Conservation (phyloP, 2,113 vertebrate species). For the Catharus fuscescens region DNA sequence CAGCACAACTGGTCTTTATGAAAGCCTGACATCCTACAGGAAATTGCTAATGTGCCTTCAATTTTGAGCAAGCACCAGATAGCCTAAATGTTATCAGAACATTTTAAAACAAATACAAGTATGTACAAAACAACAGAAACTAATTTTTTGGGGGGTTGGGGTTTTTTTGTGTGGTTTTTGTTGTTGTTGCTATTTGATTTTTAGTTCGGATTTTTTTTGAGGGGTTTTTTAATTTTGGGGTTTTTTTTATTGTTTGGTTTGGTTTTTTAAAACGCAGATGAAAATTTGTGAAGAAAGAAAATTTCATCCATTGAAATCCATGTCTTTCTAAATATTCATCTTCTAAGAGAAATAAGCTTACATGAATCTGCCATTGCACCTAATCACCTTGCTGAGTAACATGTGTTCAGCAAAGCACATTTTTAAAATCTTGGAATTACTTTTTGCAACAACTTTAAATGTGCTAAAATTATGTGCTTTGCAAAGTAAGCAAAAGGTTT, state of each 20-base stretch:
- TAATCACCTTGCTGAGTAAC: background rate
- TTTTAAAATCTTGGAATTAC: background rate
- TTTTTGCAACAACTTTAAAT: background rate
- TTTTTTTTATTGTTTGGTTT: too few species aligned
- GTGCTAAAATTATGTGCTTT: background rate
- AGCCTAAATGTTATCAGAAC: background rate
- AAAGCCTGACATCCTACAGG: background rate
- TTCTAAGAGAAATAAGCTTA: background rate
- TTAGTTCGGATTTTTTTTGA: too few species aligned
- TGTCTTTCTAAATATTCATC: background rate
- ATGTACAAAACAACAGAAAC: background rate
- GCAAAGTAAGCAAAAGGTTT: background rate
- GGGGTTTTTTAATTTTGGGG: too few species aligned
- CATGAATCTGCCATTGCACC: background rate
- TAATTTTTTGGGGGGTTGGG: too few species aligned
- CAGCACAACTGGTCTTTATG: background rate
- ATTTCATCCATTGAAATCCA: background rate
- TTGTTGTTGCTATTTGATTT: background rate
- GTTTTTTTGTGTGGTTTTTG: too few species aligned
- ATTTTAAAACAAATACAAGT: background rate
- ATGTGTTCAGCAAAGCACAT: background rate
- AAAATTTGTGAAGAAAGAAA: background rate
- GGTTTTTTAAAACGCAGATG: background rate
- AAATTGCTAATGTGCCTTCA: background rate
- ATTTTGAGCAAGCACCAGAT: background rate